Percentiles rank a stretch among this genome's conserved stretches.
phyloP scores from a whole-genome alignment of 2,113 vertebrate species.

The Willisornis vidua region DNA sequence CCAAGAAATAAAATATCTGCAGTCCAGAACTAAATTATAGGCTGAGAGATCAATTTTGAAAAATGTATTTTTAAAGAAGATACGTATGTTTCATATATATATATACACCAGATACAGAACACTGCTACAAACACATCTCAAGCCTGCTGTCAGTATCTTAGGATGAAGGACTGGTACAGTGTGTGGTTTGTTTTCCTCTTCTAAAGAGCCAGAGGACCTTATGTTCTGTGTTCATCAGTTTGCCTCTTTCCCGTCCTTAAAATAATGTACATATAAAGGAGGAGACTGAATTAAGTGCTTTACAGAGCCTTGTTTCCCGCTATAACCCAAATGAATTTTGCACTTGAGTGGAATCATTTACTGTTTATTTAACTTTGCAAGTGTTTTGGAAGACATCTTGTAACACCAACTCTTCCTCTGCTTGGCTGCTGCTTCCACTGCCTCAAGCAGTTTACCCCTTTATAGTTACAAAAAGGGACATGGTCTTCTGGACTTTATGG shows the following conservation, averaged over 20 bases:
- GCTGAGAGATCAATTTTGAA: not conserved
- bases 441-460: not conserved
- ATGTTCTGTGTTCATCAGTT: not conserved
- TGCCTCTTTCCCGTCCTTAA: not conserved
- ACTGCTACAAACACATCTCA: not conserved
- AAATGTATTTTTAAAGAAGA: not conserved
- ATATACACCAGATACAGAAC: not conserved
- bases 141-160: not conserved
- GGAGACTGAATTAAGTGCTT: slow-evolving; percentile 20
- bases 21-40: not conserved
- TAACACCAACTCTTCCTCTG: not conserved
- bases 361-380: slow-evolving; percentile 42
- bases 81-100: too few species aligned
- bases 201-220: not conserved
- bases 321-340: slow-evolving; percentile 27
- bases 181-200: not conserved
- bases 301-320: slow-evolving; percentile 13
- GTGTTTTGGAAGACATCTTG: slow-evolving; percentile 40
- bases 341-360: not conserved
- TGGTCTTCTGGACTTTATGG: not conserved
- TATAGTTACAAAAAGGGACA: not conserved
- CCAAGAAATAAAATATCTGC: not conserved
- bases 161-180: not conserved
- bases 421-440: slow-evolving; percentile 8
- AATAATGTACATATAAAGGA: not conserved